phyloP scores from a whole-genome alignment of 2,888 invertebrate species.

The Cantharis lateralis region DNA sequence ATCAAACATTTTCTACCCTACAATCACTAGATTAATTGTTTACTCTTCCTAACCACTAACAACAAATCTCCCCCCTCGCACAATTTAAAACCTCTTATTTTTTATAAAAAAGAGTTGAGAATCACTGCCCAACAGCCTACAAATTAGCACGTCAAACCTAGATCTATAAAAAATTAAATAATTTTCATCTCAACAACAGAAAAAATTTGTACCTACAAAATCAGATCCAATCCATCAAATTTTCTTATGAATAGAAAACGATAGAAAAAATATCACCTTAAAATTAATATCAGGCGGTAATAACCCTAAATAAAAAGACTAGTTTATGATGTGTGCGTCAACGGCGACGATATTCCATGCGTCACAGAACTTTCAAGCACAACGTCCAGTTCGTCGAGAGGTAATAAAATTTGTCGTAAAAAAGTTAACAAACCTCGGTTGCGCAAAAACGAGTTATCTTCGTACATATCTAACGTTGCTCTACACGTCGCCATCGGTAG shows the following conservation, averaged over 20 bases:
- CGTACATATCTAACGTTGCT: constrained; percentile 92
- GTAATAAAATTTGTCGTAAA: constrained; percentile 87
- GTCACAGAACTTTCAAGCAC: constrained; percentile 86
- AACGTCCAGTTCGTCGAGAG: constrained; percentile 87
- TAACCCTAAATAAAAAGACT: constrained; percentile 10
- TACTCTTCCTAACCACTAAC: not conserved
- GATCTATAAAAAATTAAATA: not conserved
- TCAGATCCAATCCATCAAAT: not conserved
- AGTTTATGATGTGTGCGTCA: constrained; percentile 14
- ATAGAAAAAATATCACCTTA: constrained; percentile 18
- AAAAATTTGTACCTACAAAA: not conserved
- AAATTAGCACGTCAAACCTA: not conserved
- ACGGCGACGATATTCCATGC: constrained; percentile 61
- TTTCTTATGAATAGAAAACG: not conserved
- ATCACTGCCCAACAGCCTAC: not conserved
- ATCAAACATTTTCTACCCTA: not conserved
- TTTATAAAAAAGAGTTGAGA: not conserved
- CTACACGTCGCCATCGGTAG: constrained; percentile 89
- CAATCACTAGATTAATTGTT: not conserved
- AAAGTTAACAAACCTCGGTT: constrained; percentile 85
- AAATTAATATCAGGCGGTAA: constrained; percentile 26
- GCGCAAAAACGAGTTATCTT: constrained; percentile 92
- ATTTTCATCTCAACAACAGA: constrained; percentile 19
- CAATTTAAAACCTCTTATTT: not conserved
- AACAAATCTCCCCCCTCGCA: not conserved